These are phyloP conservation scores for Metopolophium dirhodum DNA, from an alignment of 1,140 invertebrate species.

Conservation along the genomic window DNA sequence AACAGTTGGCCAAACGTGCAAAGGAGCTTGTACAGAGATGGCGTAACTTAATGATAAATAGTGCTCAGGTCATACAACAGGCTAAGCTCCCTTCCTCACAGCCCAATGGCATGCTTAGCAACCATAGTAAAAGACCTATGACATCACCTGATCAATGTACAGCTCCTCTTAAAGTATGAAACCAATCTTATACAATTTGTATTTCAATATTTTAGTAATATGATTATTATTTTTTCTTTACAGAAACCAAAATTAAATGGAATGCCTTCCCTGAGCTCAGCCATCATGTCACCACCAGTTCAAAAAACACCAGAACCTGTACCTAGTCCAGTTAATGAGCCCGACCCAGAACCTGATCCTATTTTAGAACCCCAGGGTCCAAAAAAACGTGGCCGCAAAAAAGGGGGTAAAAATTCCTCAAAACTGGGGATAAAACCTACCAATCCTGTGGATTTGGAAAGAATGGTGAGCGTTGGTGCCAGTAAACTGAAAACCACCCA, in stretches of 20 bases:
- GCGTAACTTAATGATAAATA: constrained; percentile 76
- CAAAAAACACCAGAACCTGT: constrained; percentile 57
- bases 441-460: constrained; percentile 65
- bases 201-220: neutral
- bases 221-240: neutral
- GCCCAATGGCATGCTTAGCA: constrained; percentile 58
- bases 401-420: constrained; percentile 70
- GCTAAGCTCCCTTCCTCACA: constrained; percentile 50
- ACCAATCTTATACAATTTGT: neutral
- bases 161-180: constrained; percentile 42
- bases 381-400: constrained; percentile 74
- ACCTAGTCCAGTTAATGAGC: constrained; percentile 58
- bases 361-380: constrained; percentile 62
- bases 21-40: constrained; percentile 91
- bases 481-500: constrained; percentile 85
- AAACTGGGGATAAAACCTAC: constrained; percentile 58
- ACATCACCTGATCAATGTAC: constrained; percentile 52
- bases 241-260: constrained; percentile 56
- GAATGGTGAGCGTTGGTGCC: constrained; percentile 70
- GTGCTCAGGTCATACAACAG: constrained; percentile 54
- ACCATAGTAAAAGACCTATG: constrained; percentile 47
- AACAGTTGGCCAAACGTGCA: constrained; percentile 82
- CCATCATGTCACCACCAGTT: constrained; percentile 44
- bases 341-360: constrained; percentile 60
- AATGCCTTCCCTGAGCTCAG: constrained; percentile 57